A percentile compares a stretch with the other conserved stretches of the same genome.
Conservation (phyloP, 1,140 invertebrate species). For the Centruroides sculpturatus region DNA sequence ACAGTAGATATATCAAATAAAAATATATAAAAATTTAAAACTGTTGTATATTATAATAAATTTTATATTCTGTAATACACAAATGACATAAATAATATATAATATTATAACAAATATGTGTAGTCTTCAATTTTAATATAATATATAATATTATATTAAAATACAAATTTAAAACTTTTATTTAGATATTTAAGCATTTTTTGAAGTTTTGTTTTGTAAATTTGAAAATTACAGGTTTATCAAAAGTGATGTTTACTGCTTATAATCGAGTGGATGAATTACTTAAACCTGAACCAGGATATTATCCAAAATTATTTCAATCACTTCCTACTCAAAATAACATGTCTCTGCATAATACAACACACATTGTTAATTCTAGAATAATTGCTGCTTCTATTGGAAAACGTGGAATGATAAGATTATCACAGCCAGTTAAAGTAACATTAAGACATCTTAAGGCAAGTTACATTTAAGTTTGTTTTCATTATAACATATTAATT, state of each 20-base stretch:
- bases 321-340: not conserved
- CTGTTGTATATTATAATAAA: too few species aligned
- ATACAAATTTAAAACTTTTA: too few species aligned
- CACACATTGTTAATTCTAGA: conserved; percentile 62
- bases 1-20: not conserved
- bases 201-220: not conserved
- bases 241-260: conserved; percentile 67
- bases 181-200: too few species aligned
- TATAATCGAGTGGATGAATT: conserved; percentile 81
- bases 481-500: too few species aligned
- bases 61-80: too few species aligned
- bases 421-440: conserved; percentile 66
- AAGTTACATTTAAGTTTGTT: not conserved
- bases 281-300: conserved; percentile 27
- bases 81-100: too few species aligned
- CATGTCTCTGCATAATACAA: conserved; percentile 14
- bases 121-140: too few species aligned
- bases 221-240: conserved; percentile 37
- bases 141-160: too few species aligned
- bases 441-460: conserved; percentile 63
- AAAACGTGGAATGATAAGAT: conserved; percentile 56
- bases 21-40: too few species aligned
- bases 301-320: conserved; percentile 14
- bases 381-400: conserved; percentile 83
- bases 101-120: too few species aligned